A percentile compares a stretch with the other conserved stretches of the same genome.
phyloP scores from a whole-genome alignment of 2,113 vertebrate species.

The Melanerpes formicivorus region DNA sequence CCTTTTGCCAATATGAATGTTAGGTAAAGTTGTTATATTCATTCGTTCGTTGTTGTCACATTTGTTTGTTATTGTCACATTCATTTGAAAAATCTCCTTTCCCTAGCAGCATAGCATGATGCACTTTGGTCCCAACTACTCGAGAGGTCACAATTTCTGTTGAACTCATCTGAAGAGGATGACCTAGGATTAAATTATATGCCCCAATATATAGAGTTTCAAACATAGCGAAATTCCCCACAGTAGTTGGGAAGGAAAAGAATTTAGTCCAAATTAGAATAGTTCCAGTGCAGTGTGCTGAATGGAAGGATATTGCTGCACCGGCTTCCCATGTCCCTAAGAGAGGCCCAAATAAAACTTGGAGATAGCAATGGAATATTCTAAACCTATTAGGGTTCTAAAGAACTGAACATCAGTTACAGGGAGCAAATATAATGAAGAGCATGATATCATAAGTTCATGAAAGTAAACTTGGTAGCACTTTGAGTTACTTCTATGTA shows the following conservation, averaged over 20 bases:
- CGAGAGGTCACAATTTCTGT: background rate
- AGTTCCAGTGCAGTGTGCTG: background rate
- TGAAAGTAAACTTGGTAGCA: background rate
- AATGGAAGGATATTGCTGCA: background rate
- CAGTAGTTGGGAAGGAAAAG: background rate
- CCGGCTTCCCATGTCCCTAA: background rate
- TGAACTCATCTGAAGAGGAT: background rate
- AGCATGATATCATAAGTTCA: background rate
- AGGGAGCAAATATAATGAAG: background rate
- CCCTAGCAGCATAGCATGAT: fast-evolving
- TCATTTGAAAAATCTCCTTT: background rate
- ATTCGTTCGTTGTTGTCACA: background rate
- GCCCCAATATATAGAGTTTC: background rate
- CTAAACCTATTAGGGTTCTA: background rate
- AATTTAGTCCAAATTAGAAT: background rate
- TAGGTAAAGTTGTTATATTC: background rate
- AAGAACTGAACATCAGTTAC: background rate
- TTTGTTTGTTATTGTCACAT: background rate
- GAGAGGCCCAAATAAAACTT: background rate
- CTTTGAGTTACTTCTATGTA: background rate
- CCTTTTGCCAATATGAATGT: background rate
- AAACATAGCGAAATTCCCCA: background rate
- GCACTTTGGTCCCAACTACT: background rate
- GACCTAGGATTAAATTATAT: background rate
- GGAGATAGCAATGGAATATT: background rate